Evolutionary conservation across 2,888 invertebrate genomes (phyloP), one percentile per base, ranked within the genome.

Genomic region (Teinopalpus imperialis): DNA sequence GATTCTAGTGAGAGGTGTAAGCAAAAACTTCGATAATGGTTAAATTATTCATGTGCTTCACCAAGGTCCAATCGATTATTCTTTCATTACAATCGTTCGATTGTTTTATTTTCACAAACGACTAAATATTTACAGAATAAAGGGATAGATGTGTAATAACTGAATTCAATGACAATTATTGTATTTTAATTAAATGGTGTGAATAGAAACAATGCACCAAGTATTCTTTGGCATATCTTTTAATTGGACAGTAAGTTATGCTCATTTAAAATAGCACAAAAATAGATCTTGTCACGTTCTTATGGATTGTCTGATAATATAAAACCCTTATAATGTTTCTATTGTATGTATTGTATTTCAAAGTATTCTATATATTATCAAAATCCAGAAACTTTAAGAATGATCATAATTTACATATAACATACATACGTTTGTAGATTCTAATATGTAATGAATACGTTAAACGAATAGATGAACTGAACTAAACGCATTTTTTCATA

Each of bases 161-260:
- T 44, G 32, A 44, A 44, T 44, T 44, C 37, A 44, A 44, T 39
- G 37, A 32, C 37, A 37, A 27, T 44, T 39, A 44, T 44, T 39
- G n/a, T n/a, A 26, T 44, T 37, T 26, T 20, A 43, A 10, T 10
- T 10, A 36, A 43, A 31, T 24, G 37, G n/a, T 14, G 8, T 9
- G 1, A 37, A 13, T 9, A 20, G 18, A 18, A 37, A 44, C 37
- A 30, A 44, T 31, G 24, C 29, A 13, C 9, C 5, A n/a, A 26
- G 30, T 30, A 30, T 29, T 12, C 10, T 14, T 31, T 37, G 24
- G 30, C 7, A 12, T 32, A 32, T 32, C 5, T 37, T 32, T 37
- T 30, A 31, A 32, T 18, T 26, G 32, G 13, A 37, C 10, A 24
- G 23, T 24, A 12, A 5, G n/a, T 16, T 1, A 32, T 32, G 12